A percentile compares a stretch with the other conserved stretches of the same genome.
phyloP scores from a whole-genome alignment of 2,888 invertebrate species.

The Drosophila cognata region DNA sequence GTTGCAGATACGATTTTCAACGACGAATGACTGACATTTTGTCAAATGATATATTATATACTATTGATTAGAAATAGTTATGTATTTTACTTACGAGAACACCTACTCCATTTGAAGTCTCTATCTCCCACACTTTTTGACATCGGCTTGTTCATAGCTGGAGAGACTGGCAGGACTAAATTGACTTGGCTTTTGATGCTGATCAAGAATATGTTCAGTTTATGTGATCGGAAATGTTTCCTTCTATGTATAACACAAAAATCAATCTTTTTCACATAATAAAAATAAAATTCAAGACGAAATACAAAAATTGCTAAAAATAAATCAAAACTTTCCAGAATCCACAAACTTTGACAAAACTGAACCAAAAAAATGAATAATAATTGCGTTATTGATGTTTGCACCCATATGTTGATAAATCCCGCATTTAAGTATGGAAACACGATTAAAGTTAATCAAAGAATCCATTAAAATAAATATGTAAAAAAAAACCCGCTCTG shows the following conservation, averaged over 20 bases:
- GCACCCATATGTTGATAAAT: not conserved
- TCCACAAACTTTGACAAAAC: not conserved
- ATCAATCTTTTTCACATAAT: no score
- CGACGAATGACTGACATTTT: not conserved
- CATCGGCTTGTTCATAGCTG: not conserved
- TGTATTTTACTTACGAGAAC: not conserved
- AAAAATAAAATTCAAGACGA: not conserved
- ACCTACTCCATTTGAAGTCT: not conserved
- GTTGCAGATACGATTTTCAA: not conserved
- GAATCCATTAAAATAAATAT: not conserved
- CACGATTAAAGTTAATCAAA: not conserved
- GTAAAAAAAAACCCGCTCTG: accelerated
- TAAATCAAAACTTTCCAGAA: not conserved
- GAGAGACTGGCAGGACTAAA: not conserved
- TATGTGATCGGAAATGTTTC: not conserved
- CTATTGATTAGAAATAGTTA: not conserved
- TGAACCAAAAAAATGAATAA: not conserved
- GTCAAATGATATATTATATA: not conserved
- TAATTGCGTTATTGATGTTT: not conserved
- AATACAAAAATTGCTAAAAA: not conserved
- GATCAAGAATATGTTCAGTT: not conserved
- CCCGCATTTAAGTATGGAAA: not conserved
- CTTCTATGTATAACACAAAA: not conserved
- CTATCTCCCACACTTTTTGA: not conserved
- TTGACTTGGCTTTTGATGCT: not conserved